A percentile compares a stretch with the other conserved stretches of the same genome.
Conservation (phyloP, 2,888 invertebrate species). For the Trachelus troglodyta region DNA sequence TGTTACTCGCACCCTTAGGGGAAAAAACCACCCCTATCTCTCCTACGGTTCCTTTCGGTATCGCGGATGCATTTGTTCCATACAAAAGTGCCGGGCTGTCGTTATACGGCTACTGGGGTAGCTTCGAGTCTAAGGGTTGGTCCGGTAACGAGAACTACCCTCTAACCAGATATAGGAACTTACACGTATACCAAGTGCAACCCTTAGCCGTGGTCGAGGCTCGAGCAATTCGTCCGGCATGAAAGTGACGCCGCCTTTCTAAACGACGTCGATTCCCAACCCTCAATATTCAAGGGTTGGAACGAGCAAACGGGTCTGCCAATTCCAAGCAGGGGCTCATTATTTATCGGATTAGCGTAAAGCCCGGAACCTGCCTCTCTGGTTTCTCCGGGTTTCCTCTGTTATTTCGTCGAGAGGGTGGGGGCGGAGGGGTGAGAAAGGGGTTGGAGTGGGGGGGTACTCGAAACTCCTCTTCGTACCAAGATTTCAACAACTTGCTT, state of each 20-base stretch:
- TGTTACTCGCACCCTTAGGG: neutral
- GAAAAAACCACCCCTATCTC: neutral
- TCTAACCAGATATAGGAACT: neutral
- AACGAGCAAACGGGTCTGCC: constrained; percentile 1
- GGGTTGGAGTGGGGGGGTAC: constrained; percentile 24
- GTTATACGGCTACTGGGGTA: neutral
- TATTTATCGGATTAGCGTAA: constrained; percentile 36
- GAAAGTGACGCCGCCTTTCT: neutral
- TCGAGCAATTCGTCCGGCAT: neutral
- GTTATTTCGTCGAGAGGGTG: constrained; percentile 14
- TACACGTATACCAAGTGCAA: neutral
- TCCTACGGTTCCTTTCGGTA: neutral
- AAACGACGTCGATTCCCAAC: neutral
- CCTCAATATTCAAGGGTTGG: neutral
- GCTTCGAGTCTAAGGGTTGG: neutral
- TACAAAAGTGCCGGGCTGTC: neutral
- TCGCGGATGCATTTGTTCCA: neutral
- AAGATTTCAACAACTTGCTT: neutral
- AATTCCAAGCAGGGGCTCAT: constrained; percentile 26
- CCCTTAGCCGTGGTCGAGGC: neutral
- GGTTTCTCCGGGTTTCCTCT: constrained; percentile 7
- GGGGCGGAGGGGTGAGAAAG: neutral
- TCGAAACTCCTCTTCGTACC: constrained; percentile 12
- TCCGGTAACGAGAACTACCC: neutral
- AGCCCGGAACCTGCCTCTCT: constrained; percentile 16